These are phyloP conservation scores for Lepas anatifera DNA, from an alignment of 2,888 invertebrate species.

Conservation along the genomic window DNA sequence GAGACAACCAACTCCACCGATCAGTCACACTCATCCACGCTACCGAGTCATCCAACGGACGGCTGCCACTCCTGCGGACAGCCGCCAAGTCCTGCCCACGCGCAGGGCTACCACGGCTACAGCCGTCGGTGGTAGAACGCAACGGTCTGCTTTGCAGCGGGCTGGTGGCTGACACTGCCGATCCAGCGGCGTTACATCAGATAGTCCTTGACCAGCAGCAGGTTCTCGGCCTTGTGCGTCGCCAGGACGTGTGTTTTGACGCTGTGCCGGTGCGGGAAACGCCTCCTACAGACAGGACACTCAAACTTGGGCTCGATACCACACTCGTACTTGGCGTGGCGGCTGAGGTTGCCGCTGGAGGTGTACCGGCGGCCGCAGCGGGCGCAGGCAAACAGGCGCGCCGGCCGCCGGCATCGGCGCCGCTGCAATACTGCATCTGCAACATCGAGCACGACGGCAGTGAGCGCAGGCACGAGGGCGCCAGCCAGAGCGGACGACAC, in stretches of 20 bases:
- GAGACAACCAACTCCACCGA: too few species aligned
- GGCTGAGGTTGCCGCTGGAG: slow-evolving; percentile 42
- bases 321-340: slow-evolving; percentile 59
- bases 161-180: background rate
- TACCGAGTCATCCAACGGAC: too few species aligned
- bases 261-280: slow-evolving; percentile 24
- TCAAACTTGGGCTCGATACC: slow-evolving; percentile 59
- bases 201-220: background rate
- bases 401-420: background rate
- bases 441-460: too few species aligned
- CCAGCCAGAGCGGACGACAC: too few species aligned
- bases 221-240: slow-evolving; percentile 16
- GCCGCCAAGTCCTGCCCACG: too few species aligned
- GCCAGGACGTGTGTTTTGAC: slow-evolving; percentile 24
- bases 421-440: too few species aligned
- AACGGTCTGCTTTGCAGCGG: too few species aligned
- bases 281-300: slow-evolving; percentile 50
- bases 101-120: too few species aligned
- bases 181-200: background rate
- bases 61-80: too few species aligned
- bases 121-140: too few species aligned
- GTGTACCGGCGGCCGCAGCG: slow-evolving; percentile 24
- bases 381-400: slow-evolving; percentile 21
- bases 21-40: too few species aligned
- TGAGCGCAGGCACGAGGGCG: too few species aligned